Conservation (phyloP, 2,888 invertebrate species). For the Disparrhopalites patrizii region DNA sequence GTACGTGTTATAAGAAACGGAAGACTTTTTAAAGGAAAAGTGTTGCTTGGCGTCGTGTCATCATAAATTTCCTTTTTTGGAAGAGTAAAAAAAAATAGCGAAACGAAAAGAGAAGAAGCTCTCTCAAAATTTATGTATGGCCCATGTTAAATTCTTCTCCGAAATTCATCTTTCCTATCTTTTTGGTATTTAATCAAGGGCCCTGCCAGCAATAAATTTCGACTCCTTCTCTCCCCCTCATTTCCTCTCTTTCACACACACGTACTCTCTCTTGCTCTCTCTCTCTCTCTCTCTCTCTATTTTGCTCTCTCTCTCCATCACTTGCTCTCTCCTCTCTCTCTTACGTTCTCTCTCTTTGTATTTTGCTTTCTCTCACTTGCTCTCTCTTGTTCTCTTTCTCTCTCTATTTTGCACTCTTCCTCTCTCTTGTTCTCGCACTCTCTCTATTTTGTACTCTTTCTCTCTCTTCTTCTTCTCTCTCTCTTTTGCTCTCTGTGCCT, state of each 20-base stretch:
- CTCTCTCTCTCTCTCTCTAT: background rate
- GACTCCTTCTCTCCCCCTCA: background rate
- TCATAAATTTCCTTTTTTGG: slow-evolving; percentile 22
- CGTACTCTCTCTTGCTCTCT: background rate
- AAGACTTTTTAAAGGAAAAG: slow-evolving; percentile 7
- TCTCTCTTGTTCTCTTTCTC: too few relatives aligned
- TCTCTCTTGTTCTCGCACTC: too few relatives aligned
- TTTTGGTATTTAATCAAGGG: slow-evolving; percentile 19
- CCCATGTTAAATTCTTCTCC: background rate
- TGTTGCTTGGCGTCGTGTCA: slow-evolving; percentile 18
- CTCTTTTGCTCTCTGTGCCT: too few relatives aligned
- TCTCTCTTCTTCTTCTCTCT: too few relatives aligned
- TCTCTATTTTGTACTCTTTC: too few relatives aligned
- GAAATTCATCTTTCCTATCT: slow-evolving; percentile 10
- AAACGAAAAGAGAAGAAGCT: slow-evolving; percentile 2
- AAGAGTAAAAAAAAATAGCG: too few relatives aligned
- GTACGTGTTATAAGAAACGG: background rate
- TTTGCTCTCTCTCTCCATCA: background rate
- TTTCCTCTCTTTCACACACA: background rate
- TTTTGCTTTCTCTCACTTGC: too few relatives aligned
- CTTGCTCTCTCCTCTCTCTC: too few relatives aligned
- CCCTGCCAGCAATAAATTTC: slow-evolving; percentile 21
- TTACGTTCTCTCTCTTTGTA: too few relatives aligned
- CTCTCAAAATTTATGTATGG: slow-evolving; percentile 18
- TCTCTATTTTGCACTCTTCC: too few relatives aligned